Evolutionary conservation across 2,797 vertebrate genomes (phyloP).

Genomic region (Eutrigla gurnardus): DNA sequence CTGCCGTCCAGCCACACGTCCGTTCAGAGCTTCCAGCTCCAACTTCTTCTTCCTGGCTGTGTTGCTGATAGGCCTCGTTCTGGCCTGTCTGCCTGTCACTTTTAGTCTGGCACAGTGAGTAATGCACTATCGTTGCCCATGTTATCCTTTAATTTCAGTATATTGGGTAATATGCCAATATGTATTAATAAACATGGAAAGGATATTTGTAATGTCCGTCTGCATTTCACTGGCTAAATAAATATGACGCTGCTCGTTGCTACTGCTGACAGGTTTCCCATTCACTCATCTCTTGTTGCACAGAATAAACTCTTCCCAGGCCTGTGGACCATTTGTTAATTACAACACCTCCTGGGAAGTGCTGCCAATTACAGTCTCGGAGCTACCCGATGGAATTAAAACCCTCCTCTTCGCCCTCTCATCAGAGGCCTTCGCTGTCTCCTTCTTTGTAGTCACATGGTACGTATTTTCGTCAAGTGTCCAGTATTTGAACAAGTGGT

Average conservation of each 20-base stretch:
- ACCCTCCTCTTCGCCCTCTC: conserved; percentile 80
- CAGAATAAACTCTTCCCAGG: conserved; percentile 91
- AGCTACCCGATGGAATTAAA: conserved; percentile 77
- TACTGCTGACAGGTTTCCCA: not conserved
- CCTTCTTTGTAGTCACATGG: conserved; percentile 93
- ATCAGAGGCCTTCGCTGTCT: conserved; percentile 93
- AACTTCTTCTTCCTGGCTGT: conserved; percentile 95
- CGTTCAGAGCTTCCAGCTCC: conserved; percentile 93
- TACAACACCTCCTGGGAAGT: conserved; percentile 90
- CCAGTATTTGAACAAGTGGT: not conserved
- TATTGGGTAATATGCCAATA: not conserved
- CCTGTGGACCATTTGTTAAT: conserved; percentile 92
- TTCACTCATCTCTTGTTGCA: not conserved
- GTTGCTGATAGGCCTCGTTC: conserved; percentile 89
- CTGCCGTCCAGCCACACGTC: conserved; percentile 88
- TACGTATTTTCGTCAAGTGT: conserved; percentile 58
- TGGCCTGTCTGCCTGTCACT: conserved; percentile 89
- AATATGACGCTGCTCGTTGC: not conserved
- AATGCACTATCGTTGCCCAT: not conserved
- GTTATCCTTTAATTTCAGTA: not conserved
- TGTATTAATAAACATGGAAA: not conserved
- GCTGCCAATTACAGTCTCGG: conserved; percentile 79
- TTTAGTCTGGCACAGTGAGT: conserved; percentile 91
- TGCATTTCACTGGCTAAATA: not conserved
- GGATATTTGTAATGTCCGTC: not conserved